Percentiles rank a stretch among this genome's conserved stretches.
Conservation (phyloP, 2,113 vertebrate genomes). For the Dendrocopos noguchii region DNA sequence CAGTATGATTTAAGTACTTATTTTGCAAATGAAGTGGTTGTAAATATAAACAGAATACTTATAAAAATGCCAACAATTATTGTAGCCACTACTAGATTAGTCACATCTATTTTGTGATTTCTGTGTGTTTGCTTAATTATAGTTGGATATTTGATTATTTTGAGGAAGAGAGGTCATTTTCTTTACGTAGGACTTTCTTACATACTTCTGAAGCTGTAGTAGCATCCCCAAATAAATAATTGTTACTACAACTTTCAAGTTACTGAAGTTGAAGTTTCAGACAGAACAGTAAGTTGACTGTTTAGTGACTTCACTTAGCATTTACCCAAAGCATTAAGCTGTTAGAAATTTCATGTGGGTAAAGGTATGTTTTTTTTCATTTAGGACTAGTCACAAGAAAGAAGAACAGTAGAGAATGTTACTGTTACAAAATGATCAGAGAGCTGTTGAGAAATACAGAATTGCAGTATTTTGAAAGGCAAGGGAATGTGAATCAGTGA, state of each 20-base stretch:
- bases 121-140: not conserved
- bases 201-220: not conserved
- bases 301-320: not conserved
- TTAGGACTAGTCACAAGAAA: not conserved
- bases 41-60: not conserved
- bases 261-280: not conserved
- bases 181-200: not conserved
- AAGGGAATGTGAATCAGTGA: not conserved
- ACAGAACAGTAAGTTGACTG: not conserved
- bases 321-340: not conserved
- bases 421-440: not conserved
- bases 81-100: not conserved
- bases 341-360: not conserved
- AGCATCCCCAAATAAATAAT: not conserved
- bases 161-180: not conserved
- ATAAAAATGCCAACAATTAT: not conserved
- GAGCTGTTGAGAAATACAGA: not conserved
- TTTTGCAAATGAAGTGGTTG: not conserved
- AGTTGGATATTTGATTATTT: not conserved
- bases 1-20: not conserved
- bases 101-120: not conserved
- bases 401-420: not conserved
- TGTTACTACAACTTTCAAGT: not conserved
- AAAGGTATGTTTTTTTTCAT: not conserved
- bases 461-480: not conserved